Base-by-base conservation (phyloP, 35 echinoderm and acorn worm species). In the Nesometra sesokonis region DNA sequence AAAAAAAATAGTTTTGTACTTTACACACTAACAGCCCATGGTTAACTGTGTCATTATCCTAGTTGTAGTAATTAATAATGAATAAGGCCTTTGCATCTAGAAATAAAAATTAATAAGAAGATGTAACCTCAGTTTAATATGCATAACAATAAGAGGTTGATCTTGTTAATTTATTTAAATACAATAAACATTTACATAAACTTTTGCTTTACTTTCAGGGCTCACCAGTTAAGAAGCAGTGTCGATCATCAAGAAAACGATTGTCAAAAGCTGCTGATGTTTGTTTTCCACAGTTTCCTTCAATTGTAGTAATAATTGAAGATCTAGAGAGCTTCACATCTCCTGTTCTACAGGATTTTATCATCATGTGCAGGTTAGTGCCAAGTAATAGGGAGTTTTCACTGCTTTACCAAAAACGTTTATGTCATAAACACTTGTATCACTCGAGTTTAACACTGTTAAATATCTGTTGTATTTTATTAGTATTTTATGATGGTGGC, bases 341-440 rank as follows among this genome's bases (percentile, higher is more conserved):
- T 34, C 35, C 52, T 17, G 89, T 97, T 35, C 82, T 97, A 17
- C 94, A 97, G 77, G 94, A 97, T 43, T 93, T 97, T 8, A 93
- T 97, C 76, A 82, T 88, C 17, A 91, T 97, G 34, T 93, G 88
- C 80, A 97, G 91, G 94, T 97, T 78, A 36, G 82, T 43, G 27
- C 0, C 15, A 35, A n/a, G n/a, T n/a, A n/a, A n/a, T 78, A 32
- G 77, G 8, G 77, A n/a, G 23, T n/a, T 27, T 78, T 78, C 31
- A 32, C 4, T 30, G 31, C 3, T 7, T n/a, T n/a, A n/a, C 31
- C 31, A 78, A 78, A 30, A n/a, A 30, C 77, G 23, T 78, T 5
- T 78, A 27, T 78, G 77, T 30, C 77, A 30, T 78, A 5, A 7
- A n/a, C n/a, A n/a, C n/a, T n/a, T n/a, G n/a, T n/a, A n/a, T n/a